These are phyloP conservation scores for Druceiella hillmani DNA, from an alignment of 2,888 invertebrate species.

Conservation along the genomic window DNA sequence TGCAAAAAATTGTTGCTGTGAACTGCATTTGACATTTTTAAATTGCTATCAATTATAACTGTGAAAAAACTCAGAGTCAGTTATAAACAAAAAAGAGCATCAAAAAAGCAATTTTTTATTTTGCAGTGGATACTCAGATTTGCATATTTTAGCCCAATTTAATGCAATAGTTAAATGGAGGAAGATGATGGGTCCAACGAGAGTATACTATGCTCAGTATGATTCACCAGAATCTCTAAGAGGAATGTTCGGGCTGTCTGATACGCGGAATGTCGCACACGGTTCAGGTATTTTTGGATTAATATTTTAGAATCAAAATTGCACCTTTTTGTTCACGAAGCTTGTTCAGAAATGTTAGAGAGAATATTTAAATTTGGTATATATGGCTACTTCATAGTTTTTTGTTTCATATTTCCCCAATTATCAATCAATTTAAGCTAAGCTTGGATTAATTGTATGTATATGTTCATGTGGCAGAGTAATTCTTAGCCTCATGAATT, in stretches of 20 bases:
- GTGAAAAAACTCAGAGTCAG: slow-evolving; percentile 1
- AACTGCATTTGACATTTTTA: no score
- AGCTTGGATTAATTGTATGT: no score
- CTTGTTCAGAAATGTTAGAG: no score
- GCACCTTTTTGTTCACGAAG: no score
- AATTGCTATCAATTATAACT: no score
- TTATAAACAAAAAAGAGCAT: neutral
- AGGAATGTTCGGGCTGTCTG: slow-evolving; percentile 82
- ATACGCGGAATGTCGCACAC: slow-evolving; percentile 92
- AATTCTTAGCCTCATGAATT: no score
- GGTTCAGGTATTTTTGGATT: slow-evolving; percentile 67
- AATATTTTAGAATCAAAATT: slow-evolving; percentile 7
- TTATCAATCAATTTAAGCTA: no score
- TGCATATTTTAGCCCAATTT: slow-evolving; percentile 69
- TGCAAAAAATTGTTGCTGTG: no score
- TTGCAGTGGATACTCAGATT: slow-evolving; percentile 78
- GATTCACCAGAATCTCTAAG: slow-evolving; percentile 73
- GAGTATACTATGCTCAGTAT: slow-evolving; percentile 75
- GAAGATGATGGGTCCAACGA: slow-evolving; percentile 82
- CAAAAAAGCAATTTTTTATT: slow-evolving; percentile 10
- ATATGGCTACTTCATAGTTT: no score
- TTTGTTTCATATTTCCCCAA: no score
- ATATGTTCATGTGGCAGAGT: no score
- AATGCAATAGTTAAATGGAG: slow-evolving; percentile 81
- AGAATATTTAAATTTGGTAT: no score